Evolutionary conservation across 2,888 invertebrate genomes (phyloP).

Genomic region (Poecilobothrus nobilitatus): DNA sequence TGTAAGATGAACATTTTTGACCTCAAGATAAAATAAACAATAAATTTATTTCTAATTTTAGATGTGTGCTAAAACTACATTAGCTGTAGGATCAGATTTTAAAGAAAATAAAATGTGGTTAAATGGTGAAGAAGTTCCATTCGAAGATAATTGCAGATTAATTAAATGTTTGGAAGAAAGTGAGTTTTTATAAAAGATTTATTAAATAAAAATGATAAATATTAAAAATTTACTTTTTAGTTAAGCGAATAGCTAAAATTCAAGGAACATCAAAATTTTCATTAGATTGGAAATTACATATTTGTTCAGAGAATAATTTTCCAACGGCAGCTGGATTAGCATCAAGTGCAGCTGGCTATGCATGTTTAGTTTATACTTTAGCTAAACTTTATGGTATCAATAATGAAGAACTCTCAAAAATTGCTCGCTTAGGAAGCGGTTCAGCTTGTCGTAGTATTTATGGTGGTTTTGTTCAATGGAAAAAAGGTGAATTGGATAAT

Average conservation of each 20-base stretch:
- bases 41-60: constrained; percentile 34
- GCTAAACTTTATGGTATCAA: constrained; percentile 65
- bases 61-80: constrained; percentile 86
- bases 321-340: constrained; percentile 98
- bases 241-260: constrained; percentile 32
- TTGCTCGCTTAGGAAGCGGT: constrained; percentile 85
- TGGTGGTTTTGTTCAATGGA: constrained; percentile 95
- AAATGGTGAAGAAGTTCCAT: constrained; percentile 72
- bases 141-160: constrained; percentile 64
- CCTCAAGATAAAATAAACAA: constrained; percentile 5
- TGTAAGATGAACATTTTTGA: neutral
- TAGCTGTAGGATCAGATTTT: constrained; percentile 63
- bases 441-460: constrained; percentile 92
- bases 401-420: constrained; percentile 64
- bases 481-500: constrained; percentile 54
- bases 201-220: neutral
- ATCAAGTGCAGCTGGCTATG: constrained; percentile 97
- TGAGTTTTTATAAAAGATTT: constrained; percentile 40
- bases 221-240: constrained; percentile 23
- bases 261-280: constrained; percentile 33
- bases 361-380: constrained; percentile 77
- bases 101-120: constrained; percentile 76
- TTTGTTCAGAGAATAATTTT: constrained; percentile 91
- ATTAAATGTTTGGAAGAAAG: constrained; percentile 66
- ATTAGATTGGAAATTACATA: constrained; percentile 63